Conservation (phyloP, 2,113 vertebrate genomes). For the Megaptera novaeangliae region DNA sequence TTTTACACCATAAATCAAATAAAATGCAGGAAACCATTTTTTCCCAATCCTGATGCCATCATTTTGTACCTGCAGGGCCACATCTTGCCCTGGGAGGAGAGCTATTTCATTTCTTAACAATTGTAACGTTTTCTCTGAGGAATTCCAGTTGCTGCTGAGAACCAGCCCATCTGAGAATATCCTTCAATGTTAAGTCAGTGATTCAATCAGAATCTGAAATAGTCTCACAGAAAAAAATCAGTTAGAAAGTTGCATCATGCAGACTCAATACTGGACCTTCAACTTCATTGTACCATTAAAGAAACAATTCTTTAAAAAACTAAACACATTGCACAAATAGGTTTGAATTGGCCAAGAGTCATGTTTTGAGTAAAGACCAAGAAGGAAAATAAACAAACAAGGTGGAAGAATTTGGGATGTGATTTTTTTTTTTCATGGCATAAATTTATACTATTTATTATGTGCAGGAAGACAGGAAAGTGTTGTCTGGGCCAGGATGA, state of each 20-base stretch:
- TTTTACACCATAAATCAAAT: background rate
- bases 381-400: background rate
- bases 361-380: background rate
- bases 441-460: background rate
- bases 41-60: fast-evolving
- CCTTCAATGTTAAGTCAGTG: background rate
- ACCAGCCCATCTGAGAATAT: background rate
- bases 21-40: background rate
- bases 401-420: background rate
- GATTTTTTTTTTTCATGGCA: background rate
- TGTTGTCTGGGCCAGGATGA: background rate
- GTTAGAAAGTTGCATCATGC: background rate
- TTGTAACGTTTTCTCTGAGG: background rate
- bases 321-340: background rate
- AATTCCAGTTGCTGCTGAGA: background rate
- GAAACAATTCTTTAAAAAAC: background rate
- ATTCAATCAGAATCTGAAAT: background rate
- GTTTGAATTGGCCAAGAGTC: background rate
- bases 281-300: background rate
- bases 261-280: background rate
- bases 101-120: background rate
- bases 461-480: background rate
- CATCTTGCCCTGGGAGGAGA: background rate
- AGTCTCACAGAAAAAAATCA: background rate
- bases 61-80: background rate